Base-by-base conservation (phyloP, 2,797 vertebrate genomes). In the Gallinago nigripennis region DNA sequence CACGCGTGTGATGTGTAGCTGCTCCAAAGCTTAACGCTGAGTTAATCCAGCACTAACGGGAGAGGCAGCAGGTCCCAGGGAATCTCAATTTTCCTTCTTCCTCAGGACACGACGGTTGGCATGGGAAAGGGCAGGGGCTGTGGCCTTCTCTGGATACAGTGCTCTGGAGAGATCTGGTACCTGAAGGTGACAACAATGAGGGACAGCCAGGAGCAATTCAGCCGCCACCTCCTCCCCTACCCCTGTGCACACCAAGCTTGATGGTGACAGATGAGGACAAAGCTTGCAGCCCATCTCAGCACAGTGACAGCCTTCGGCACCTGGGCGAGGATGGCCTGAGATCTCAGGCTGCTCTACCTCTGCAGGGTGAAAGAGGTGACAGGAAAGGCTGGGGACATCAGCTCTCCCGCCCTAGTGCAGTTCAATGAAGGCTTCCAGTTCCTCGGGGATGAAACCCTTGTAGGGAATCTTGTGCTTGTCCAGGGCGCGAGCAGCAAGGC, bases 351-450 rank as follows among this genome's bases (percentile, higher is more conserved):
- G 69, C 37, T 7, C 68, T 5, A 5, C 86, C 79, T 69, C 93
- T 28, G 43, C 1, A 0, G 84, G 66, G 58, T 28, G n/a, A 83
- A 69, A 87, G 19, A 45, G 78, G 84, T 14, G 41, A 54, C 3
- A 3, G 41, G 90, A 64, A 50, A 58, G 90, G 57, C 81, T 7
- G 61, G 57, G 53, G 25, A 41, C 43, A 3, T 19, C 51, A 5
- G 73, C 73, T 70, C 68, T 48, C 63, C 6, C 16, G 0, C 61
- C 68, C 99, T 98, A 99, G 97, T 99, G 99, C 93, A 99, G 98
- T 96, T 99, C 98, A 63, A 99, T 99, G 97, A 99, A 99, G 56
- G 99, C 98, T 98, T 99, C 99, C 97, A 99, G 98, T 97, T 99
- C 99, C 93, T 99, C 99, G 0, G 99, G 99, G 97, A 99, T 99